Conservation (phyloP, 2,113 vertebrate species). For the Dermatemys mawii region DNA sequence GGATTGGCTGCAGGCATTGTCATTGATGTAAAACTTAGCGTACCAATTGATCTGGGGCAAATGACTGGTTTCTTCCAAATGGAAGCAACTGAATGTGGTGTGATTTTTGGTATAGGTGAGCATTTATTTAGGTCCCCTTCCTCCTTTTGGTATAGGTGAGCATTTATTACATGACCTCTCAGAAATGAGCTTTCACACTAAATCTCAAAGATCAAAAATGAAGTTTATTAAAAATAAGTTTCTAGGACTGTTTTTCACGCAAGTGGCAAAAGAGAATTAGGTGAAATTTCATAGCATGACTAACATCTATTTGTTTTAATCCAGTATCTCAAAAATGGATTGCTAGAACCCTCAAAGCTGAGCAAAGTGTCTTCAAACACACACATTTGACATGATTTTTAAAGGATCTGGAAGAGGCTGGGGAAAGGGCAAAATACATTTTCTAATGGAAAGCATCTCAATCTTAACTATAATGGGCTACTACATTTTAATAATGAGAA, state of each 20-base stretch:
- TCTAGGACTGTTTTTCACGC: background rate
- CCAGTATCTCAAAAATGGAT: background rate
- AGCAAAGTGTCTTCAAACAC: accelerated
- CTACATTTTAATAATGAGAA: background rate
- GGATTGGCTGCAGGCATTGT: too few relatives aligned
- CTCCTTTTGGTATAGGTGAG: too few relatives aligned
- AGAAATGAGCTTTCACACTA: background rate
- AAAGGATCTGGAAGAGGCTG: background rate
- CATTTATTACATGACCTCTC: too few relatives aligned
- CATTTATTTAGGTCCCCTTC: too few relatives aligned
- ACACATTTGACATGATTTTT: background rate
- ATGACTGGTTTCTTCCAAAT: too few relatives aligned
- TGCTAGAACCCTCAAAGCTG: background rate
- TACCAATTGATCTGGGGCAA: too few relatives aligned
- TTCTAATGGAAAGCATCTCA: background rate
- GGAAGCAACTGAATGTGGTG: too few relatives aligned
- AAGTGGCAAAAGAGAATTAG: background rate
- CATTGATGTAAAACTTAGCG: too few relatives aligned
- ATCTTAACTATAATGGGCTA: background rate
- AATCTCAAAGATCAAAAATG: background rate
- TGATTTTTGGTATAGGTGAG: too few relatives aligned
- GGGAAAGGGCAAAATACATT: background rate
- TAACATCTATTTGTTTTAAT: background rate
- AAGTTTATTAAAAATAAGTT: background rate
- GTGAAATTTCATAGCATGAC: background rate